phyloP scores from a whole-genome alignment of 1,140 invertebrate species.

The Drosophila serrata region DNA sequence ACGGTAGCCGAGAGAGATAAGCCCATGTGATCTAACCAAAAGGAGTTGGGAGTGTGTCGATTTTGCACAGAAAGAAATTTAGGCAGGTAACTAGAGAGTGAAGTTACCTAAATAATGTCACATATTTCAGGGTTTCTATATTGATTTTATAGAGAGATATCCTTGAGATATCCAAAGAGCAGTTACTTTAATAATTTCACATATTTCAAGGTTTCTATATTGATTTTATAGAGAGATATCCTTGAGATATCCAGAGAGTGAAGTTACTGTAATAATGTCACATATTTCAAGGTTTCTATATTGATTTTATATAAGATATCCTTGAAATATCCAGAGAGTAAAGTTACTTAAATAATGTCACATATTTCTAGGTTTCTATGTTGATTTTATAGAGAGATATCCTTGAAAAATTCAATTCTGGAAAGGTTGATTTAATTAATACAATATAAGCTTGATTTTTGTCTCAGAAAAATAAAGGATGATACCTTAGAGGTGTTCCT shows the following conservation, averaged over 20 bases:
- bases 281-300: background rate
- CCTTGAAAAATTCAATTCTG: too few species aligned
- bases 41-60: background rate
- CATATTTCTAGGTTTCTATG: too few species aligned
- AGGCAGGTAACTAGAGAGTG: background rate
- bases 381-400: background rate
- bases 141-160: background rate
- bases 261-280: too few species aligned
- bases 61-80: conserved; percentile 5
- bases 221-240: background rate
- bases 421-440: too few species aligned
- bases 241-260: too few species aligned
- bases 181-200: too few species aligned
- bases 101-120: background rate
- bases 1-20: conserved; percentile 37
- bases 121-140: background rate
- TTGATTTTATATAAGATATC: background rate
- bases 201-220: background rate
- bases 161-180: too few species aligned
- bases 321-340: too few species aligned
- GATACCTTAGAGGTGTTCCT: too few species aligned
- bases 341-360: too few species aligned
- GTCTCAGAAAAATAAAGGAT: too few species aligned
- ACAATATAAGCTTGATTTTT: background rate
- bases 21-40: conserved; percentile 6